phyloP scores from a whole-genome alignment of 2,797 vertebrate genomes.

The Crocidura indochinensis region DNA sequence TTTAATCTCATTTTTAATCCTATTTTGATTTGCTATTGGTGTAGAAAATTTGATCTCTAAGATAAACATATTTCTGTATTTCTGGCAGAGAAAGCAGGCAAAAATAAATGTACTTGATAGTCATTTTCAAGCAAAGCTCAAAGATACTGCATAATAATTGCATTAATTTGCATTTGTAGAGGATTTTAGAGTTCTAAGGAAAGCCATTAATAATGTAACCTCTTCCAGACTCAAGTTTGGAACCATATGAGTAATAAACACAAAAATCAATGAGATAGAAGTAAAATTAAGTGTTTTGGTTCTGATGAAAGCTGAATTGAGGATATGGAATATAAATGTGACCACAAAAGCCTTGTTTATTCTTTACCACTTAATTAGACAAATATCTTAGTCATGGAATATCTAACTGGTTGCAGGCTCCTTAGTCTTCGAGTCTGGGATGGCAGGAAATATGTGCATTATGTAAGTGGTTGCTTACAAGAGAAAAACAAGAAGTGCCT shows the following conservation, averaged over 20 bases:
- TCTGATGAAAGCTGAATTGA: slow-evolving; percentile 25
- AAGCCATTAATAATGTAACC: slow-evolving; percentile 33
- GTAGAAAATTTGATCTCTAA: slow-evolving; percentile 51
- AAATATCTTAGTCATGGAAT: not conserved
- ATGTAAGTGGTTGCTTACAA: not conserved
- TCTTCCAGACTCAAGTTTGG: slow-evolving; percentile 29
- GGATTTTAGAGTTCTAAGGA: slow-evolving; percentile 32
- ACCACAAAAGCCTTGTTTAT: not conserved
- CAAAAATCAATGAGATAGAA: slow-evolving; percentile 33
- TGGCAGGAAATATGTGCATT: not conserved
- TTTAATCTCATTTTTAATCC: slow-evolving; percentile 59
- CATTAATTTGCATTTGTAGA: slow-evolving; percentile 61
- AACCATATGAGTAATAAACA: slow-evolving; percentile 53
- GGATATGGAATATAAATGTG: not conserved
- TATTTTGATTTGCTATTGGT: slow-evolving; percentile 53
- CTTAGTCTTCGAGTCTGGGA: not conserved
- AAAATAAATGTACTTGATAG: slow-evolving; percentile 55
- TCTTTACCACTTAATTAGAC: slow-evolving; percentile 2
- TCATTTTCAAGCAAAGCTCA: slow-evolving; percentile 66
- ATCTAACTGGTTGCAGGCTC: not conserved
- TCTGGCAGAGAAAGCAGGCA: slow-evolving; percentile 33
- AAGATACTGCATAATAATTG: slow-evolving; percentile 60
- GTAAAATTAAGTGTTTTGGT: slow-evolving; percentile 55
- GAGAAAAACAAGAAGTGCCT: not conserved
- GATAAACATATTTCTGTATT: slow-evolving; percentile 50